These are phyloP conservation scores for Manis pentadactyla DNA, from an alignment of 2,797 vertebrate genomes.

Conservation along the genomic window DNA sequence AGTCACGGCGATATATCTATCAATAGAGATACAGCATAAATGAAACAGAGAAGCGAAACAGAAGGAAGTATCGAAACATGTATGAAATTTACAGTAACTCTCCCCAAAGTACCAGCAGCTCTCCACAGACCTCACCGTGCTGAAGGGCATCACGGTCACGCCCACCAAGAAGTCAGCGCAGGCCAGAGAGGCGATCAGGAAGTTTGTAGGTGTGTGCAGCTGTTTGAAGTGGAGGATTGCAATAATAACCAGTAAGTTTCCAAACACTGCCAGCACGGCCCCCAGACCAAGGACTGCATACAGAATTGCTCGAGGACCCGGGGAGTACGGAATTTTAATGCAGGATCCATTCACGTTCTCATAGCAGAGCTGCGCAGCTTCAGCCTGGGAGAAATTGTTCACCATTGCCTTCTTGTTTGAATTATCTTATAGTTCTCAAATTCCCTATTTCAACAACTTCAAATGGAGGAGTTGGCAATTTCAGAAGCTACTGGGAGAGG, in stretches of 20 bases:
- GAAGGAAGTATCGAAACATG: slow-evolving; percentile 92
- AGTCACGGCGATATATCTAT: slow-evolving; percentile 72
- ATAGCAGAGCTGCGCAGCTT: slow-evolving; percentile 54
- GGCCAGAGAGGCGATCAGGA: slow-evolving; percentile 90
- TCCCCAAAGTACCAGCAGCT: slow-evolving; percentile 91
- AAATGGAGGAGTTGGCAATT: not conserved
- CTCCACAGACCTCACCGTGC: slow-evolving; percentile 90
- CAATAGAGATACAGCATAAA: slow-evolving; percentile 88
- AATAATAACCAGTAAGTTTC: slow-evolving; percentile 90
- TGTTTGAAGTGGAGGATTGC: slow-evolving; percentile 91
- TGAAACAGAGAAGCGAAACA: slow-evolving; percentile 93
- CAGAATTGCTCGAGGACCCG: slow-evolving; percentile 5
- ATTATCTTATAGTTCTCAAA: not conserved
- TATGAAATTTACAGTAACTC: slow-evolving; percentile 90
- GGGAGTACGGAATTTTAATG: not conserved
- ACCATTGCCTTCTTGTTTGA: not conserved
- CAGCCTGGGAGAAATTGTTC: not conserved
- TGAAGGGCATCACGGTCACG: slow-evolving; percentile 92
- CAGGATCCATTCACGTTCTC: slow-evolving; percentile 50
- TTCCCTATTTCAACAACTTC: not conserved
- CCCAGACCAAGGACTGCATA: slow-evolving; percentile 55
- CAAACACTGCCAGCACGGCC: slow-evolving; percentile 88
- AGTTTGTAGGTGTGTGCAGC: slow-evolving; percentile 90
- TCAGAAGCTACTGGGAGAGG: not conserved
- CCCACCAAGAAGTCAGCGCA: slow-evolving; percentile 92